Evolutionary conservation across 92 coral and sea anemone genomes (phyloP).

Genomic region (Meandrina meandrites): DNA sequence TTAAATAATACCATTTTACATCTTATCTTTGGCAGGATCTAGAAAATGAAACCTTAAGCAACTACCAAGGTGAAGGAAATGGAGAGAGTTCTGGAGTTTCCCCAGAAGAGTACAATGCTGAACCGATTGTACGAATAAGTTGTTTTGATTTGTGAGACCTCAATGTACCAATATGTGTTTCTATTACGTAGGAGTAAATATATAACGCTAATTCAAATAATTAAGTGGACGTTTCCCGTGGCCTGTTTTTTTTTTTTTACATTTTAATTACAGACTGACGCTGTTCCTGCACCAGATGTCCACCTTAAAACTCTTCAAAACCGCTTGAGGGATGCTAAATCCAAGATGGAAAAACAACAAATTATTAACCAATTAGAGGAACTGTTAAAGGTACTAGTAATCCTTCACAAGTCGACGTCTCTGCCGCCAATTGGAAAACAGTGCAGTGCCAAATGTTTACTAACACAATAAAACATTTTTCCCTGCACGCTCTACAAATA

Average conservation of each 20-base stretch:
- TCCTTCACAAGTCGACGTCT: too few relatives aligned
- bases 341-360: conserved; percentile 41
- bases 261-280: conserved; percentile 70
- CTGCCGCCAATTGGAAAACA: too few relatives aligned
- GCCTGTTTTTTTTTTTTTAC: too few relatives aligned
- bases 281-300: conserved; percentile 93
- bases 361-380: conserved; percentile 58
- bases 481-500: not conserved
- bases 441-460: too few relatives aligned
- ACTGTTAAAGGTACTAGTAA: conserved; percentile 57
- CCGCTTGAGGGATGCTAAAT: conserved; percentile 58
- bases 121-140: conserved; percentile 24
- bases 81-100: conserved; percentile 15
- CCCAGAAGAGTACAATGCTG: conserved; percentile 17
- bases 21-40: conserved; percentile 43
- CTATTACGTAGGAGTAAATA: too few relatives aligned
- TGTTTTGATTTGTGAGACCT: too few relatives aligned
- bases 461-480: too few relatives aligned
- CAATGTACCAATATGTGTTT: too few relatives aligned
- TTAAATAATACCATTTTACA: too few relatives aligned
- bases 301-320: conserved; percentile 77
- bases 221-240: too few relatives aligned
- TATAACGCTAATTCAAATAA: too few relatives aligned
- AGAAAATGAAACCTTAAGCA: conserved; percentile 67
- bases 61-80: conserved; percentile 81